These are phyloP conservation scores for Bombus balteatus DNA, from an alignment of 1,140 invertebrate species.

Conservation along the genomic window DNA sequence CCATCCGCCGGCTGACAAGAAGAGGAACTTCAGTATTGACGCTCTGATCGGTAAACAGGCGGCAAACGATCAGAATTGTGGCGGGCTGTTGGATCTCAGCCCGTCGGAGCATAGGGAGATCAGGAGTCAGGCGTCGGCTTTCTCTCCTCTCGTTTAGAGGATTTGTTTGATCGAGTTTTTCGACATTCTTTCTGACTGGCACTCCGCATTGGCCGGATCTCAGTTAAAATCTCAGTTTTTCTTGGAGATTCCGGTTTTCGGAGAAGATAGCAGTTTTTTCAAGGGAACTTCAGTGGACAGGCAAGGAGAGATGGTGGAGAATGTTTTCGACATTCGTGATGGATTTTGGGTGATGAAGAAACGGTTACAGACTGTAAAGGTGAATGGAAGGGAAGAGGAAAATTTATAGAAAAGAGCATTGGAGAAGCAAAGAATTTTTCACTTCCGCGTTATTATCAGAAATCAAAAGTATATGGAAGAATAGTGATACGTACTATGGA, in stretches of 20 bases:
- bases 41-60: conserved; percentile 82
- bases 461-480: background rate
- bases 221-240: too few relatives aligned
- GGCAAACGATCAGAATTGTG: conserved; percentile 71
- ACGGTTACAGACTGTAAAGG: background rate
- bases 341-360: background rate
- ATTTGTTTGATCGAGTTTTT: background rate
- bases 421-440: background rate
- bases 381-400: background rate
- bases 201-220: too few relatives aligned
- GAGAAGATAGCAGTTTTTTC: too few relatives aligned
- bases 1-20: conserved; percentile 71
- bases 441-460: background rate
- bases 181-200: too few relatives aligned
- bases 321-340: background rate
- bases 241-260: too few relatives aligned
- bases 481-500: background rate
- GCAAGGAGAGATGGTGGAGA: background rate
- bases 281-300: too few relatives aligned
- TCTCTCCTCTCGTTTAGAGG: conserved; percentile 78
- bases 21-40: conserved; percentile 83
- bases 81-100: conserved; percentile 78
- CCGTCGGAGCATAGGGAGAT: conserved; percentile 80
- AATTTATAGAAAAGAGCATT: too few relatives aligned
- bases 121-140: conserved; percentile 81